A percentile compares a stretch with the other conserved stretches of the same genome.
Evolutionary conservation across 2,888 invertebrate genomes (phyloP).

Genomic region (Ectemnius cavifrons): DNA sequence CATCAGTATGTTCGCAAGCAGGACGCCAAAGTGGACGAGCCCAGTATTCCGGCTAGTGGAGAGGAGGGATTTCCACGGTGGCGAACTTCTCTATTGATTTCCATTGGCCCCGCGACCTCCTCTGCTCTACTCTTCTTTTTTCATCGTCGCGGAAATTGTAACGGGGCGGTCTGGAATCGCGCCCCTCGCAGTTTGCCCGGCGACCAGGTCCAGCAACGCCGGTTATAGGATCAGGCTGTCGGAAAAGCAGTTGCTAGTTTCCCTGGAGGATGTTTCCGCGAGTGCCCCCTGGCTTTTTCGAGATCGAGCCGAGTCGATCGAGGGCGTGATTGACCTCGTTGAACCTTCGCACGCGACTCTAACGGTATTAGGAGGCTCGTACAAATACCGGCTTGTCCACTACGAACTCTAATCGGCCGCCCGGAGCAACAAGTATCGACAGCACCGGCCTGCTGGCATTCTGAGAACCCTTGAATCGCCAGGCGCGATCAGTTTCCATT

Average conservation of each 20-base stretch:
- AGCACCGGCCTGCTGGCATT: neutral
- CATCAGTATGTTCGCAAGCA: no score
- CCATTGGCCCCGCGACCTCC: conserved; percentile 18
- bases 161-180: conserved; percentile 38
- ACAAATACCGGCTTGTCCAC: neutral
- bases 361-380: conserved; percentile 3
- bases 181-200: conserved; percentile 1
- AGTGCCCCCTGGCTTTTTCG: neutral
- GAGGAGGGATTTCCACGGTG: conserved; percentile 6
- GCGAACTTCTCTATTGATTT: conserved; percentile 56
- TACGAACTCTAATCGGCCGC: neutral
- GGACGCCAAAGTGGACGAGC: neutral
- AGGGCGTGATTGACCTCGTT: conserved; percentile 1
- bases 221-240: conserved; percentile 2
- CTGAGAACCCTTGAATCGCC: neutral
- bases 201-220: conserved; percentile 19
- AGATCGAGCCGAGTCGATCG: neutral
- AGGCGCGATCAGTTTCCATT: neutral
- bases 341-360: neutral
- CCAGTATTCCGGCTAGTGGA: neutral
- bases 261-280: conserved; percentile 8
- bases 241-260: conserved; percentile 35
- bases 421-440: conserved; percentile 3
- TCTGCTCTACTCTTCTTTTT: conserved; percentile 11
- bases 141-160: conserved; percentile 49